Evolutionary conservation across 2,113 vertebrate species (phyloP).

Genomic region (Melanerpes formicivorus): DNA sequence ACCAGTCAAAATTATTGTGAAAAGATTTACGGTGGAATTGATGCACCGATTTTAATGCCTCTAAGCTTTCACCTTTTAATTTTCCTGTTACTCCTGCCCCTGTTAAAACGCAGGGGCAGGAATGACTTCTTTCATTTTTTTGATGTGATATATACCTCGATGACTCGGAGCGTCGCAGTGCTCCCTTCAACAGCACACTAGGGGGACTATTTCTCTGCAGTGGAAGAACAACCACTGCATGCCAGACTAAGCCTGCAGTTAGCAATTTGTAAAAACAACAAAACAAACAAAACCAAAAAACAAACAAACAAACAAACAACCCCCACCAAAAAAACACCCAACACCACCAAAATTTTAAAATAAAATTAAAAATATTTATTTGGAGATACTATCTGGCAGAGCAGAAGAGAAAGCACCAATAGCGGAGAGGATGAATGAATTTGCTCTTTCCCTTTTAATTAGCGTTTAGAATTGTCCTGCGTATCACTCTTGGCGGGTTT

Average conservation of each 20-base stretch:
- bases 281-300: too few relatives aligned
- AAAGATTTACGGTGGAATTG: not conserved
- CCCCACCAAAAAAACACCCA: too few relatives aligned
- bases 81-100: not conserved
- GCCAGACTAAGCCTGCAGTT: not conserved
- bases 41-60: not conserved
- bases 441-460: not conserved
- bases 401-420: not conserved
- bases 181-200: slow-evolving; percentile 1
- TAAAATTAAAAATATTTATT: not conserved
- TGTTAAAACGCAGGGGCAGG: not conserved
- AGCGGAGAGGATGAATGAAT: not conserved
- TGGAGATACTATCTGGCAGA: not conserved
- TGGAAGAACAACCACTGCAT: not conserved
- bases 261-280: not conserved
- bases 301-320: not conserved
- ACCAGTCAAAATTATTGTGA: accelerated
- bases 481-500: too few relatives aligned
- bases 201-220: slow-evolving; percentile 32
- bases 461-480: too few relatives aligned
- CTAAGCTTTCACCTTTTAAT: not conserved
- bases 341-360: not conserved
- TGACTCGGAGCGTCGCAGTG: accelerated
- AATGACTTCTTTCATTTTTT: not conserved
- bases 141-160: not conserved